phyloP scores from a whole-genome alignment of 2,888 invertebrate genomes.

The Branchipolynoe longqiensis region DNA sequence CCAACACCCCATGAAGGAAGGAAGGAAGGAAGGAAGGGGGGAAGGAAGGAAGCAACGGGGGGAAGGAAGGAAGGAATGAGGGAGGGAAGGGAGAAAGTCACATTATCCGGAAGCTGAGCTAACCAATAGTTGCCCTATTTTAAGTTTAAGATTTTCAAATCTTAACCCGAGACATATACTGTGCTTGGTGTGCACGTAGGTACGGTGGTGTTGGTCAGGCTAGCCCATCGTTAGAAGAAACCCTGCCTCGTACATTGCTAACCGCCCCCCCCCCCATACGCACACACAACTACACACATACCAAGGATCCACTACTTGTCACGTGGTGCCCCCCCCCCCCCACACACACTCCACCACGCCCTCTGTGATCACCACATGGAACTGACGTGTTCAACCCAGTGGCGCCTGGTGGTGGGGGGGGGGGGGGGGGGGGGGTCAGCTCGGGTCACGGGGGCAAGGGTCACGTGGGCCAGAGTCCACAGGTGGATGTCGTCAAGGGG shows the following conservation, averaged over 20 bases:
- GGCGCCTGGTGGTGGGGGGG: neutral
- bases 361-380: neutral
- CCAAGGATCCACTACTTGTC: conserved; percentile 1
- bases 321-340: no score
- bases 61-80: no score
- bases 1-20: no score
- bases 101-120: no score
- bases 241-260: neutral
- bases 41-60: no score
- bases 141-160: no score
- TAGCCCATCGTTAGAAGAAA: no score
- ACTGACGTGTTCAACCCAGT: no score
- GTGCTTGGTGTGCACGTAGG: neutral
- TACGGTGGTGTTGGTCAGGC: no score
- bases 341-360: neutral
- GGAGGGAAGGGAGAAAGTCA: no score
- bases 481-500: conserved; percentile 23
- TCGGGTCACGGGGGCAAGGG: neutral
- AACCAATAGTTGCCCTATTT: no score
- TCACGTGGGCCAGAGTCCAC: neutral
- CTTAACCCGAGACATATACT: neutral
- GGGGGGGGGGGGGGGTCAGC: neutral
- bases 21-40: no score
- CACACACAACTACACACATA: neutral
- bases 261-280: neutral